Base-by-base conservation (phyloP, 37 sponge, comb jelly and placozoan species). In the Mnemiopsis leidyi region DNA sequence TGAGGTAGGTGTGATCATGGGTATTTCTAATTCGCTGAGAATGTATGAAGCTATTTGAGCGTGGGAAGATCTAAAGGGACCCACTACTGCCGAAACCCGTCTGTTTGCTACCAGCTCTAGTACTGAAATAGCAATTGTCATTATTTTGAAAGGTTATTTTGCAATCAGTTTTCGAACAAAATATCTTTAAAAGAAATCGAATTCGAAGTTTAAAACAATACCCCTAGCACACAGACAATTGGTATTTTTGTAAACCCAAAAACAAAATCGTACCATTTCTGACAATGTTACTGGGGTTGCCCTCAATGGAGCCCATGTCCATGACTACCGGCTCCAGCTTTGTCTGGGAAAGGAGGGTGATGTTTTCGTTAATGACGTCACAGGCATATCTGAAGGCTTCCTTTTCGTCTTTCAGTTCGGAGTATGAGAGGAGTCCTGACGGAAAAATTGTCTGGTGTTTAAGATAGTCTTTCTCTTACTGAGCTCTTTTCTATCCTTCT, bases 1-100 rank as follows among this genome's bases (percentile, higher is more conserved):
- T 23, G 90, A 38, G 9, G 90, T 40, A 40, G 90, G 90, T 39
- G 90, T 85, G 23, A 85, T 85, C 90, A 85, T 85, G 40, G 90
- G 90, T 16, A 85, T 39, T 26, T 23, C 16, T n/a, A 85, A n/a
- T 26, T 85, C 90, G 23, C 61, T 85, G 24, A 85, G 39, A 61
- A 85, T 85, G 48, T 85, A 85, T 3, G 61, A 40, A 18, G 90
- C 90, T 26, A 85, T 23, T 25, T 85, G 90, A 37, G 90, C 33
- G 40, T 40, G 40, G 24, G 90, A 85, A n/a, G 90, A 85, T 85
- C 90, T 38, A 29, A 40, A 85, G 25, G 90, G 90, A 13, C 90
- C 90, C 9, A 85, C 90, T 40, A 85, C 61, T 39, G 61, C 90
- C 25, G 90, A 28, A 23, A 85, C 90, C 3, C 24, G 13, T 33